phyloP scores from a whole-genome alignment of 2,888 invertebrate genomes.

The Diaperis boleti region DNA sequence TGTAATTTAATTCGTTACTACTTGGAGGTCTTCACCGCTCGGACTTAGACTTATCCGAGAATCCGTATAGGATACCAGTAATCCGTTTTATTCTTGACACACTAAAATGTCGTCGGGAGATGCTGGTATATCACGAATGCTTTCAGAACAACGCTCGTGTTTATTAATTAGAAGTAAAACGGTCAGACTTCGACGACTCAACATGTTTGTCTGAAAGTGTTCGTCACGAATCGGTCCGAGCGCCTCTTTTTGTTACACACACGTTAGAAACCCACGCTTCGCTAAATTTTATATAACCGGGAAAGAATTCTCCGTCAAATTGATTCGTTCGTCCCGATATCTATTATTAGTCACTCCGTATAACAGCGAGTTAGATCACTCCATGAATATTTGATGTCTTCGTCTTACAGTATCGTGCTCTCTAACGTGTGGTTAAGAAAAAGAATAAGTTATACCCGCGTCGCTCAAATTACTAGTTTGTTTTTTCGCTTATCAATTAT shows the following conservation, averaged over 20 bases:
- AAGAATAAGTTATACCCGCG: conserved; percentile 52
- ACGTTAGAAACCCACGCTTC: conserved; percentile 13
- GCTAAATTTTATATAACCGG: conserved; percentile 25
- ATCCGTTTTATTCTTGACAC: conserved; percentile 47
- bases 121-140: no score
- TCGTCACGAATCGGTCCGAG: no score
- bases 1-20: conserved; percentile 40
- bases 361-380: conserved; percentile 35
- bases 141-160: no score
- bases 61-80: conserved; percentile 54
- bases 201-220: no score
- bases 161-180: no score
- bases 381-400: conserved; percentile 35
- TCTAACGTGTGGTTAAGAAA: conserved; percentile 54
- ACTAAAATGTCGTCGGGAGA: conserved; percentile 39
- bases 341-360: conserved; percentile 33
- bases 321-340: conserved; percentile 37
- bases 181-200: no score
- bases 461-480: conserved; percentile 45
- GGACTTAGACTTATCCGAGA: conserved; percentile 46
- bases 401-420: conserved; percentile 49
- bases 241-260: conserved; percentile 51
- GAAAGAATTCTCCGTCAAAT: conserved; percentile 26
- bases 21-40: conserved; percentile 40
- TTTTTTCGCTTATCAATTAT: conserved; percentile 43